These are phyloP conservation scores for Masnerella sp. DNA, from an alignment of 2,888 invertebrate species.

Conservation along the genomic window DNA sequence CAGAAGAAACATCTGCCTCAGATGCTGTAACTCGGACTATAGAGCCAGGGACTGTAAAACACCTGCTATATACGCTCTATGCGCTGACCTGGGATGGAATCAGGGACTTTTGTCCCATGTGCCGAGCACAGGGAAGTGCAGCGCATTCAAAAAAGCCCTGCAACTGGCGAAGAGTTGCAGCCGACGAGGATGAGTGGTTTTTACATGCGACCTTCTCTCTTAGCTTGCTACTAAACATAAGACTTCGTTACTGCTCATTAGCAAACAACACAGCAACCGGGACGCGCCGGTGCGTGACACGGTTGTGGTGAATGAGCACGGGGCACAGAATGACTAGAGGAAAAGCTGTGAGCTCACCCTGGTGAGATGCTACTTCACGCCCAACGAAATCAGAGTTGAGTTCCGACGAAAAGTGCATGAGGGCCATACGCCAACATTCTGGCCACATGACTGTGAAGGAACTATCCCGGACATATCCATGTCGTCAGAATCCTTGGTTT, in stretches of 20 bases:
- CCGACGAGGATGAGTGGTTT: background rate
- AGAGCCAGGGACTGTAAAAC: conserved; percentile 41
- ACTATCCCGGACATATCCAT: conserved; percentile 54
- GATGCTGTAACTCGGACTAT: conserved; percentile 58
- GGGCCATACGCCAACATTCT: conserved; percentile 40
- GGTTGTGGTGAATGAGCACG: too few species aligned
- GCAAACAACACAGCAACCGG: conserved; percentile 18
- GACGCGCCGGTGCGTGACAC: background rate
- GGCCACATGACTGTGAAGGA: conserved; percentile 32
- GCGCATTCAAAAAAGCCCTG: conserved; percentile 27
- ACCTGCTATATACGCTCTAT: conserved; percentile 49
- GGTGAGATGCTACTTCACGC: conserved; percentile 18
- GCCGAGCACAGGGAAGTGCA: conserved; percentile 34
- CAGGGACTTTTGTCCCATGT: conserved; percentile 14
- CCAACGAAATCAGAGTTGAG: conserved; percentile 25
- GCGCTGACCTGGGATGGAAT: conserved; percentile 16
- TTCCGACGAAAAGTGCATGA: background rate
- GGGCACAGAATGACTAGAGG: background rate
- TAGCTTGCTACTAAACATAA: conserved; percentile 37
- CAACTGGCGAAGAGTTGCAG: too few species aligned
- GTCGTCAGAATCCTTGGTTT: conserved; percentile 19
- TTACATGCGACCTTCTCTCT: conserved; percentile 41
- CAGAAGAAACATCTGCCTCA: conserved; percentile 51
- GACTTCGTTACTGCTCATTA: conserved; percentile 1
- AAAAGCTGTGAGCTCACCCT: background rate